phyloP scores from a whole-genome alignment of 35 echinoderm and acorn worm species.

The Heliocidaris erythrogramma region DNA sequence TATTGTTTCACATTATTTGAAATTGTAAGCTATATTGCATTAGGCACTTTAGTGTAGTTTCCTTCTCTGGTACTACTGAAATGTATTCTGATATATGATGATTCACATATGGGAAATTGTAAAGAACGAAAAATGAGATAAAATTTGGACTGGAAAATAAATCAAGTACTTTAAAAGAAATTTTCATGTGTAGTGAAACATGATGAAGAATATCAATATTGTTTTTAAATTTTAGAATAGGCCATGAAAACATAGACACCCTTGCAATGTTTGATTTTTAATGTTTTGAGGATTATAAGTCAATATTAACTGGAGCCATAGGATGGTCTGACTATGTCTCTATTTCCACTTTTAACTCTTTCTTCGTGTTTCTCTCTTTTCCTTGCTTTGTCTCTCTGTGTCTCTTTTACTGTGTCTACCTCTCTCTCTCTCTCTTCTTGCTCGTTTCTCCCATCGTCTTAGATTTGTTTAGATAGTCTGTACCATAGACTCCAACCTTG shows the following conservation, averaged over 20 bases:
- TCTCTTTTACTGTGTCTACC: background rate
- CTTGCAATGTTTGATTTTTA: background rate
- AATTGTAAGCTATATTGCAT: too few species aligned
- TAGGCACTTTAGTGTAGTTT: too few species aligned
- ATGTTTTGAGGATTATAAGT: background rate
- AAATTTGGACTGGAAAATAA: too few species aligned
- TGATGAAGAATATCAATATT: too few species aligned
- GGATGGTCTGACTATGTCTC: background rate
- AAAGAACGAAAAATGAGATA: too few species aligned
- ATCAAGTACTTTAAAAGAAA: too few species aligned
- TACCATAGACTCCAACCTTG: too few species aligned
- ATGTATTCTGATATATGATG: background rate
- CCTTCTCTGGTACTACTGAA: too few species aligned
- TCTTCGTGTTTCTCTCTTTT: background rate
- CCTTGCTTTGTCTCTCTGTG: background rate
- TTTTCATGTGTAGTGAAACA: too few species aligned
- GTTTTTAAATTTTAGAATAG: background rate
- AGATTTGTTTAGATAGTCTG: too few species aligned
- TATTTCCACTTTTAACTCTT: background rate
- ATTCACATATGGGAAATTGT: too few species aligned
- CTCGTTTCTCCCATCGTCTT: background rate
- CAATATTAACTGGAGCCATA: background rate
- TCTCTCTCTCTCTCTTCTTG: background rate
- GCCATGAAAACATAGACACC: background rate
- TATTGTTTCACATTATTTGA: background rate